Evolutionary conservation across 2,113 vertebrate genomes (phyloP).

Genomic region (Equus quagga): DNA sequence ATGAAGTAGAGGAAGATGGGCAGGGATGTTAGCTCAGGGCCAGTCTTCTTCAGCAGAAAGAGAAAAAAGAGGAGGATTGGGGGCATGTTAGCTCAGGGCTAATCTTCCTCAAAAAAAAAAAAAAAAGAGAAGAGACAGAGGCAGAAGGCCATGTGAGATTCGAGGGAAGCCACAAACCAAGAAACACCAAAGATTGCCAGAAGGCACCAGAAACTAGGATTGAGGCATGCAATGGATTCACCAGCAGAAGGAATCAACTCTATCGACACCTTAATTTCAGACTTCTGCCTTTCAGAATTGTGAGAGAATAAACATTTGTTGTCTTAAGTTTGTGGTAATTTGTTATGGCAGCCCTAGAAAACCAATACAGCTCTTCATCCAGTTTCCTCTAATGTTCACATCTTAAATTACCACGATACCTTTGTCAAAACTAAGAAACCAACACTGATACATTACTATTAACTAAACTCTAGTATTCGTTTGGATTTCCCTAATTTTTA

Average conservation of each 20-base stretch:
- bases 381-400: neutral
- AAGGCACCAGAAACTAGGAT: neutral
- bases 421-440: neutral
- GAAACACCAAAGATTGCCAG: neutral
- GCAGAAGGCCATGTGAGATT: too few relatives aligned
- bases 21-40: too few relatives aligned
- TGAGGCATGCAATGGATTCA: neutral
- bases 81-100: too few relatives aligned
- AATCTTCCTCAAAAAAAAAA: too few relatives aligned
- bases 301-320: neutral
- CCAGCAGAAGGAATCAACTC: neutral
- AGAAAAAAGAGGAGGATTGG: too few relatives aligned
- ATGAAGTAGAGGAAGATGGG: too few relatives aligned
- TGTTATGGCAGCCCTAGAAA: neutral
- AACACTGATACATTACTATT: neutral
- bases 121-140: too few relatives aligned
- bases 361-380: neutral
- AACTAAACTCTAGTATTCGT: neutral
- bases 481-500: neutral
- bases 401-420: neutral
- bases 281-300: neutral
- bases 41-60: too few relatives aligned
- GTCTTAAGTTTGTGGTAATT: neutral
- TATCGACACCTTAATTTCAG: neutral
- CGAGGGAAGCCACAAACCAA: neutral